phyloP scores from a whole-genome alignment of 1,140 invertebrate genomes.

The Penaeus chinensis region DNA sequence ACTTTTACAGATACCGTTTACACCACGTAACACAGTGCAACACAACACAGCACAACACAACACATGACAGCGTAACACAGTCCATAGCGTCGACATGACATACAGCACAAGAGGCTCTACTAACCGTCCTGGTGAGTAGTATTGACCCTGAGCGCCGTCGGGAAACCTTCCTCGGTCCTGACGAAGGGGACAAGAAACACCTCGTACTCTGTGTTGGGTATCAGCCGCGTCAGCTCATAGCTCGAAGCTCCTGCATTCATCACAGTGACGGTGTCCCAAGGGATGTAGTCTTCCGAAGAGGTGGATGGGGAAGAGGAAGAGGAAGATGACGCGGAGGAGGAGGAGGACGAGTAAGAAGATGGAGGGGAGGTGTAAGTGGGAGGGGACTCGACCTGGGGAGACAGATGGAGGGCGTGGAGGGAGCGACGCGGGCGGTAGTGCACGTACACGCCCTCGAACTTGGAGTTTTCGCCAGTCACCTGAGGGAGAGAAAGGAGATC shows the following conservation, averaged over 20 bases:
- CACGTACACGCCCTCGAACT: conserved; percentile 47
- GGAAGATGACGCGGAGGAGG: not conserved
- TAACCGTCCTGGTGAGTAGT: conserved; percentile 58
- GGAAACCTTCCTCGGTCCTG: conserved; percentile 69
- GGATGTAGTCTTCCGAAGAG: conserved; percentile 38
- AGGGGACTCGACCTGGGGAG: conserved; percentile 35
- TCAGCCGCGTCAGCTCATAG: conserved; percentile 69
- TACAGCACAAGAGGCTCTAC: not conserved
- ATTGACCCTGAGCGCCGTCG: conserved; percentile 63
- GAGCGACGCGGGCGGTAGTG: conserved; percentile 41
- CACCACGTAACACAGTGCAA: too few relatives aligned
- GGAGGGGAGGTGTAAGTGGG: not conserved
- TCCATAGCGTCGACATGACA: not conserved
- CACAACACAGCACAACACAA: too few relatives aligned
- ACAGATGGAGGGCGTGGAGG: conserved; percentile 51
- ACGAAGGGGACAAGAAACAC: conserved; percentile 71
- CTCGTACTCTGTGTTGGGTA: conserved; percentile 72
- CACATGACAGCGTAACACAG: too few relatives aligned
- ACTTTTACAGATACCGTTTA: too few relatives aligned
- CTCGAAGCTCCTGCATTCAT: conserved; percentile 67
- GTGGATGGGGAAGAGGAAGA: conserved; percentile 6
- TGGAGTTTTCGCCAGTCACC: conserved; percentile 36
- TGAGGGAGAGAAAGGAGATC: conserved; percentile 21
- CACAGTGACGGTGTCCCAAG: conserved; percentile 68
- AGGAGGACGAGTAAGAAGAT: not conserved